Conservation (phyloP, 2,797 vertebrate genomes). For the Oryzias sinensis region DNA sequence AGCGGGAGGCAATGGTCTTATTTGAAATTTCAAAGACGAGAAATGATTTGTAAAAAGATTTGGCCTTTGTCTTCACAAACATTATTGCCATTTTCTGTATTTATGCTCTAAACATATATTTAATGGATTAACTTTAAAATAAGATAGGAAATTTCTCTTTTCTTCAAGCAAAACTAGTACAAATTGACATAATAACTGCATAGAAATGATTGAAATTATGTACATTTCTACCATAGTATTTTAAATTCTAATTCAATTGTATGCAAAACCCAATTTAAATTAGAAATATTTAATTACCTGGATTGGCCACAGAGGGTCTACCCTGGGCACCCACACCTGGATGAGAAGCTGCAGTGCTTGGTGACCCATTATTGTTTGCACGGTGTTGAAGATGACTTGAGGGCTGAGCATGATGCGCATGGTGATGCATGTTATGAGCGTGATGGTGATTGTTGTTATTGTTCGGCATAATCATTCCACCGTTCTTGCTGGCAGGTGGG, state of each 20-base stretch:
- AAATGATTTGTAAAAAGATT: slow-evolving; percentile 6
- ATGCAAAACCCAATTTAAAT: not conserved
- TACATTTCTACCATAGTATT: not conserved
- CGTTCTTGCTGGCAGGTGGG: slow-evolving; percentile 67
- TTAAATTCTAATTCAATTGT: not conserved
- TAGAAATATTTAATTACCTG: slow-evolving; percentile 82
- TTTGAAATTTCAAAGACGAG: slow-evolving; percentile 17
- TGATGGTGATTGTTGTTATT: slow-evolving; percentile 78
- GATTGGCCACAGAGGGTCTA: slow-evolving; percentile 87
- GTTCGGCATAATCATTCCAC: slow-evolving; percentile 64
- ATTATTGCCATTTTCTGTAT: too few species aligned
- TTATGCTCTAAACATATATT: too few species aligned
- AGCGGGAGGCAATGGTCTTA: slow-evolving; percentile 52
- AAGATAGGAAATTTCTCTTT: too few species aligned
- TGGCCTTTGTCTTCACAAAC: too few species aligned
- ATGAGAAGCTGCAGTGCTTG: slow-evolving; percentile 82
- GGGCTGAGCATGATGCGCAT: slow-evolving; percentile 70
- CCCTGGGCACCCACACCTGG: slow-evolving; percentile 83
- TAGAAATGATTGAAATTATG: not conserved
- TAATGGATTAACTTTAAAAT: too few species aligned
- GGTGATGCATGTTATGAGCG: slow-evolving; percentile 70
- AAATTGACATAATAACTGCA: too few species aligned
- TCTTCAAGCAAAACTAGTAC: too few species aligned
- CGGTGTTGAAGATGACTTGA: slow-evolving; percentile 78
- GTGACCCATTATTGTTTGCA: slow-evolving; percentile 81